Evolutionary conservation across 2,888 invertebrate species (phyloP), one percentile per base, ranked within the genome.

Genomic region (Eremobia ochroleuca): DNA sequence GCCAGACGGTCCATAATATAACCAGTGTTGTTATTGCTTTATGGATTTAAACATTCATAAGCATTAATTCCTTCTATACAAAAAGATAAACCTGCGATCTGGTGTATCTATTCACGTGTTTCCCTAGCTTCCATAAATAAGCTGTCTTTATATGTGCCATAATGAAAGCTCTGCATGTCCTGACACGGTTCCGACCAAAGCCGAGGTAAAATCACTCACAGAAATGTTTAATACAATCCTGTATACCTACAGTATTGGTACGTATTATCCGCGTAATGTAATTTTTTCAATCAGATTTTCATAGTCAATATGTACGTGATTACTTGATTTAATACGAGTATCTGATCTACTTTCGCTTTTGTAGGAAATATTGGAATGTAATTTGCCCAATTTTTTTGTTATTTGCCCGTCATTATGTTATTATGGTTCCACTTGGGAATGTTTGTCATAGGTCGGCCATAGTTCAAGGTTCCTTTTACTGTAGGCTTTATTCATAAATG

Each of bases 361-460:
- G 86, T 84, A 78, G 65, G 62, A 73, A 67, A 85, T 70, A 86
- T 86, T 43, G 65, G 72, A 52, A 75, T 73, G 31, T 86, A 71
- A 84, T 84, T 84, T 82, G 59, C 59, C 58, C 69, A 67, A 75
- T 75, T 61, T 86, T 73, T 82, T 75, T 64, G n/a, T 75, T 83
- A 86, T 84, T 73, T 82, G 70, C 69, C n/a, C 75, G 65, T 71
- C 46, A 76, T 73, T 72, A 76, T 65, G 49, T 62, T 83, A 74
- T 82, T 71, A 75, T 73, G 70, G 77, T 52, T 77, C 68, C 73
- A 86, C 76, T 83, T 72, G 43, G 64, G 40, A 79, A 73, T 75
- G 83, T 87, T 83, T 86, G 78, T 70, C 76, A 83, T 83, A 86
- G 86, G 86, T 86, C 81, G 79, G 76, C 65, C 65, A 69, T 61